Evolutionary conservation across 1,140 invertebrate genomes (phyloP).

Genomic region (Batillaria attramentaria): DNA sequence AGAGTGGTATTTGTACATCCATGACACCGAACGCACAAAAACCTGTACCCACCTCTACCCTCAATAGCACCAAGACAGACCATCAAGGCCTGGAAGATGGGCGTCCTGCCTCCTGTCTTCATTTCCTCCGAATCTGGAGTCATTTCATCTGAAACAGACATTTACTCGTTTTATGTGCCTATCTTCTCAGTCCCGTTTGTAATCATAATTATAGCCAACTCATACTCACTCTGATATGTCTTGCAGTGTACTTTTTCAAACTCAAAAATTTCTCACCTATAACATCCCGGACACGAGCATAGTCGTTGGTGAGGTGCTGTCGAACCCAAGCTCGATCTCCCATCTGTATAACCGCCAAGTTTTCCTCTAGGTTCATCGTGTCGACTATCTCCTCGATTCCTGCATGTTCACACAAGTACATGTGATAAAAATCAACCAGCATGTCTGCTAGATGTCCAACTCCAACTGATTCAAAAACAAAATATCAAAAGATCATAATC

Average conservation of each 20-base stretch:
- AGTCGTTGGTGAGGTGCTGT: constrained; percentile 36
- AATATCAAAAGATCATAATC: too few relatives aligned
- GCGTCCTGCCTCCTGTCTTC: constrained; percentile 7
- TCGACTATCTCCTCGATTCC: constrained; percentile 33
- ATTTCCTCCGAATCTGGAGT: neutral
- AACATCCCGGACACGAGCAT: constrained; percentile 14
- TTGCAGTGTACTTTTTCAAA: neutral
- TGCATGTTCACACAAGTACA: too few relatives aligned
- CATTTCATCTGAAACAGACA: constrained; percentile 22
- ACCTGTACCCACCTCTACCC: constrained; percentile 13
- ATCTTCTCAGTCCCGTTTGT: too few relatives aligned
- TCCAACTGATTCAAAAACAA: too few relatives aligned
- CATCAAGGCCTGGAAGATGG: constrained; percentile 31
- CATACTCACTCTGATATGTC: neutral
- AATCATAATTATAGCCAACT: too few relatives aligned
- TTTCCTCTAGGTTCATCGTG: constrained; percentile 22
- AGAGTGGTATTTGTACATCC: too few relatives aligned
- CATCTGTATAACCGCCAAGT: constrained; percentile 27
- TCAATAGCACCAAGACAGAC: constrained; percentile 33
- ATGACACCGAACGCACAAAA: too few relatives aligned
- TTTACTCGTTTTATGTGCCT: neutral
- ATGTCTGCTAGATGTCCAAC: too few relatives aligned
- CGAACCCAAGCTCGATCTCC: constrained; percentile 9
- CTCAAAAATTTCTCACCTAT: constrained; percentile 11
- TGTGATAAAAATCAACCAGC: too few relatives aligned